Evolutionary conservation across 2,888 invertebrate genomes (phyloP).

Genomic region (Thalpophila matura): DNA sequence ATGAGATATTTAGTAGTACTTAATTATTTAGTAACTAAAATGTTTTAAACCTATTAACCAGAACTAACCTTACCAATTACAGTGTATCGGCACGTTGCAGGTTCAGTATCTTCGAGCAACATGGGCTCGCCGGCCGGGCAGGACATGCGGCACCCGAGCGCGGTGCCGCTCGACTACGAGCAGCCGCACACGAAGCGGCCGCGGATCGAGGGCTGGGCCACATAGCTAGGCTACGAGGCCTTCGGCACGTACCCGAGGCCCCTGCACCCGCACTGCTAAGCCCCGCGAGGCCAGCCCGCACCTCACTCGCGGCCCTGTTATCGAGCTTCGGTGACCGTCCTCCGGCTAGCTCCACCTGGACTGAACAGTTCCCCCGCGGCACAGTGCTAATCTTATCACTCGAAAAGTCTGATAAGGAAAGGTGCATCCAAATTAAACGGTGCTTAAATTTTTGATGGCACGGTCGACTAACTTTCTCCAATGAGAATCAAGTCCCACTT

Average conservation of each 20-base stretch:
- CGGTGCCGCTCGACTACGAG: conserved; percentile 88
- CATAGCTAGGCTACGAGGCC: conserved; percentile 93
- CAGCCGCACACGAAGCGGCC: conserved; percentile 94
- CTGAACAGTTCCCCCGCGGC: conserved; percentile 61
- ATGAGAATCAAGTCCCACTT: conserved; percentile 50
- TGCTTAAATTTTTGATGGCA: conserved; percentile 77
- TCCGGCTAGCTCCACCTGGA: conserved; percentile 65
- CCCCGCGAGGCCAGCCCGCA: conserved; percentile 65
- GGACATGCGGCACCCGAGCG: conserved; percentile 86
- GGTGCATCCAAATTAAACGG: conserved; percentile 77
- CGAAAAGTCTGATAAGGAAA: conserved; percentile 75
- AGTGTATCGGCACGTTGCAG: conserved; percentile 83
- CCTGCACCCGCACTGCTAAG: conserved; percentile 89
- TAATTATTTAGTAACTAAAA: conserved; percentile 33
- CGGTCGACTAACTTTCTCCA: conserved; percentile 68
- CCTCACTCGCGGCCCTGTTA: conserved; percentile 57
- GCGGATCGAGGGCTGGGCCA: conserved; percentile 97
- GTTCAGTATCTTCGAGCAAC: conserved; percentile 96
- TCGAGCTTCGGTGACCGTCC: conserved; percentile 75
- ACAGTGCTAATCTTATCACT: conserved; percentile 70
- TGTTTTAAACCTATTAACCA: conserved; percentile 46
- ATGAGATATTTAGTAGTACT: conserved; percentile 15
- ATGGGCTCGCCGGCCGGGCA: conserved; percentile 93
- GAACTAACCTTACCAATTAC: conserved; percentile 61
- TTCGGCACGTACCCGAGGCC: conserved; percentile 88